These are phyloP conservation scores for Danio kyathit DNA, from an alignment of 2,797 vertebrate species.

Conservation along the genomic window DNA sequence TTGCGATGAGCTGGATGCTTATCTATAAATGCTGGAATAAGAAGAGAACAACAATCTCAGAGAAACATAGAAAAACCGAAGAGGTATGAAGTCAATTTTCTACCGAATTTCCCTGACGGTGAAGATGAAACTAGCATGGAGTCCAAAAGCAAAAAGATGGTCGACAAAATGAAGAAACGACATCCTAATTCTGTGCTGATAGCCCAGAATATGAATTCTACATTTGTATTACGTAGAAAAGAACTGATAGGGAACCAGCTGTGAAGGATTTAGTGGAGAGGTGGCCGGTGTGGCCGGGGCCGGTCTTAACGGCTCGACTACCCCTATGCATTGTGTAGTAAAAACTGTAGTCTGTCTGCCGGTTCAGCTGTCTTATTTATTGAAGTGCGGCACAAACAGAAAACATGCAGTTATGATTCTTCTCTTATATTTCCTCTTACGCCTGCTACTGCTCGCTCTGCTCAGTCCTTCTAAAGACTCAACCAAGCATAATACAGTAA, in stretches of 20 bases:
- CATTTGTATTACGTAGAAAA: neutral
- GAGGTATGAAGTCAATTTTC: slow-evolving; percentile 2
- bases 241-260: neutral
- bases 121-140: slow-evolving; percentile 14
- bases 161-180: neutral
- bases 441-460: too few relatives aligned
- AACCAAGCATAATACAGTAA: too few relatives aligned
- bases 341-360: too few relatives aligned
- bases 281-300: too few relatives aligned
- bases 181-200: neutral
- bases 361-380: too few relatives aligned
- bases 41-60: neutral
- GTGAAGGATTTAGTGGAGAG: neutral
- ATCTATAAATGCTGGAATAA: neutral
- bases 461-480: too few relatives aligned
- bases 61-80: neutral
- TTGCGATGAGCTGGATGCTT: neutral
- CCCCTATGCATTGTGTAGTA: too few relatives aligned
- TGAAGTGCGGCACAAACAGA: too few relatives aligned
- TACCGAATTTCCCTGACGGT: neutral
- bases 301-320: too few relatives aligned
- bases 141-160: slow-evolving; percentile 1
- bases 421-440: too few relatives aligned
- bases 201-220: slow-evolving; percentile 3
- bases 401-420: too few relatives aligned